Conservation (phyloP, 2,888 invertebrate species). For the Stenurella melanura region DNA sequence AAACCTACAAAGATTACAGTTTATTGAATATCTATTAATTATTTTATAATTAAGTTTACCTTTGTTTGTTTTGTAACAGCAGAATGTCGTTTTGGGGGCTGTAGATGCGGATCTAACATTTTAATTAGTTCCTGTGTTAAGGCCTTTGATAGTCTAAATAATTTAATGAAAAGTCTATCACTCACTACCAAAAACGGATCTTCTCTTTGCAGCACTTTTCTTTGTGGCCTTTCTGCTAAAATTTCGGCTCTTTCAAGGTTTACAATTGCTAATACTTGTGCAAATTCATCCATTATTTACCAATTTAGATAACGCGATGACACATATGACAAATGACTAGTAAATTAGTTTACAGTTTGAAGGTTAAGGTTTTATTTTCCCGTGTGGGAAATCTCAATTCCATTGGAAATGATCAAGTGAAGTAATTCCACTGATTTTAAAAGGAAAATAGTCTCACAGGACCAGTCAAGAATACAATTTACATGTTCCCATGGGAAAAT, state of each 20-base stretch:
- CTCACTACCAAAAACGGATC: constrained; percentile 7
- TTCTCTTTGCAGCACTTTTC: constrained; percentile 17
- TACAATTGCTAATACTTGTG: background rate
- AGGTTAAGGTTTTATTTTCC: constrained; percentile 14
- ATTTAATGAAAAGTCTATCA: constrained; percentile 1
- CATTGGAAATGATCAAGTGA: background rate
- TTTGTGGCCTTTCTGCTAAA: constrained; percentile 5
- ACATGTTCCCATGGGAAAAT: no score
- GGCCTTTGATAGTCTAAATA: constrained; percentile 29
- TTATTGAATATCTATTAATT: no score
- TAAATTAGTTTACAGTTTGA: no score
- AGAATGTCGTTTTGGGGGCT: background rate
- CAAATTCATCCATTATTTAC: no score
- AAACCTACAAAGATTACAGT: constrained; percentile 26
- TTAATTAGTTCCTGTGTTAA: constrained; percentile 4
- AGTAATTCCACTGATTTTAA: constrained; percentile 8
- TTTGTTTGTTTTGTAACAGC: background rate
- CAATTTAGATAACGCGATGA: no score
- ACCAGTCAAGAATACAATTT: no score
- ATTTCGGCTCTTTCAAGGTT: constrained; percentile 34
- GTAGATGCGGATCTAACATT: constrained; percentile 11
- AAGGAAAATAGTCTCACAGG: no score
- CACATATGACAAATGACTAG: no score
- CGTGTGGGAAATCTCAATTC: background rate
- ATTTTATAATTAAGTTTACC: no score